phyloP scores from a whole-genome alignment of 1,140 invertebrate species.

The Drosophila nannoptera region DNA sequence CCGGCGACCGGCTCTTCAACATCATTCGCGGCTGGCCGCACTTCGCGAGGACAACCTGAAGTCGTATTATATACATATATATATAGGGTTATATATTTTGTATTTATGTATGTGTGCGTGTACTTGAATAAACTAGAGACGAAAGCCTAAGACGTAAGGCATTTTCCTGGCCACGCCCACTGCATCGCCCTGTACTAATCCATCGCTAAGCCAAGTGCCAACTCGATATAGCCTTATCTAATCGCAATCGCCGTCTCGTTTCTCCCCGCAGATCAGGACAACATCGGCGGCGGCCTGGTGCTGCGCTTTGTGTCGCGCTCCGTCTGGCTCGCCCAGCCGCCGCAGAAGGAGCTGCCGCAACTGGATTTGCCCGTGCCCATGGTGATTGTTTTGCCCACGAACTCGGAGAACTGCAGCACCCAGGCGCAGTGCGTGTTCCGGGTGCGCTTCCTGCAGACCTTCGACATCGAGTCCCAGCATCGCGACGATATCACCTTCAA shows the following conservation, averaged over 20 bases:
- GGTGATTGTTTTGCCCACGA: slow-evolving; percentile 81
- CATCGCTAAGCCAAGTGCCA: neutral
- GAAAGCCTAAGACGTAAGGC: neutral
- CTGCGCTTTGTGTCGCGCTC: slow-evolving; percentile 77
- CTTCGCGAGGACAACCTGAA: slow-evolving; percentile 64
- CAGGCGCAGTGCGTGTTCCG: slow-evolving; percentile 80
- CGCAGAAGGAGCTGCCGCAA: slow-evolving; percentile 70
- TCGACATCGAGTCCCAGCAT: slow-evolving; percentile 85
- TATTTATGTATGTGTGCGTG: neutral
- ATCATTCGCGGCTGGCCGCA: slow-evolving; percentile 82
- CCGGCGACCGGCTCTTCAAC: slow-evolving; percentile 82
- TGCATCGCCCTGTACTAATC: neutral
- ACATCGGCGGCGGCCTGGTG: slow-evolving; percentile 58
- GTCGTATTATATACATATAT: neutral
- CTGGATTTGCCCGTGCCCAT: slow-evolving; percentile 79
- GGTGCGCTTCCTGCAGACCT: slow-evolving; percentile 85
- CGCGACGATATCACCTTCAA: slow-evolving; percentile 83
- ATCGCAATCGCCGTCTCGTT: too few species aligned
- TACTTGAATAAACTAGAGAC: neutral
- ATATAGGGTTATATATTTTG: neutral
- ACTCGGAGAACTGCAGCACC: slow-evolving; percentile 79
- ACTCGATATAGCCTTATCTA: neutral
- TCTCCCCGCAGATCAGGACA: slow-evolving; percentile 52
- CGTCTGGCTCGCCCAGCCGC: slow-evolving; percentile 84
- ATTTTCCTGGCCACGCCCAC: neutral